Percentiles rank a stretch among this genome's conserved stretches.
Conservation (phyloP, 2,113 vertebrate species). For the Oncorhynchus clarkii region DNA sequence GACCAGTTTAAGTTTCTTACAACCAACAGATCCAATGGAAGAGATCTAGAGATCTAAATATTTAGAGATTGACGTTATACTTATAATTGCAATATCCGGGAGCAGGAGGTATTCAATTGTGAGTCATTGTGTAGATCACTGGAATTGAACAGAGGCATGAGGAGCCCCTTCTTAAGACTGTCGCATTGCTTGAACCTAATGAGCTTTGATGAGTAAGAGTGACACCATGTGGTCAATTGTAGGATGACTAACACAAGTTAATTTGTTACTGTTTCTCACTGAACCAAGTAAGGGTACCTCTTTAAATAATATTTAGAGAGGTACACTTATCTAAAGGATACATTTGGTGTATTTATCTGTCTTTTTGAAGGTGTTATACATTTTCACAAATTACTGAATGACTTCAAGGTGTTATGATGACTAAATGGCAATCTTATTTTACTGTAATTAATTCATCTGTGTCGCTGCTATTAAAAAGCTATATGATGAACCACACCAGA, state of each 20-base stretch:
- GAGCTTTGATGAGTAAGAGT: conserved; percentile 45
- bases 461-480: not conserved
- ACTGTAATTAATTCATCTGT: not conserved
- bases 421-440: not conserved
- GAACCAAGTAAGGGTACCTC: not conserved
- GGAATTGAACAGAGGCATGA: not conserved
- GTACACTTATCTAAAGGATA: too few species aligned
- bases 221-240: conserved; percentile 62
- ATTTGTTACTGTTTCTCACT: not conserved
- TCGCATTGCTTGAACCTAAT: not conserved
- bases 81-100: not conserved
- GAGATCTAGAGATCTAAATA: not conserved
- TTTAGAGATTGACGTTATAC: not conserved
- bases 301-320: not conserved
- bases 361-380: not conserved
- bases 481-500: not conserved
- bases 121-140: not conserved
- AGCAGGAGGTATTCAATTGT: not conserved
- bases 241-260: conserved; percentile 11
- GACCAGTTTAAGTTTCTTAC: not conserved
- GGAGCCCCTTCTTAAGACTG: not conserved
- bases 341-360: not conserved
- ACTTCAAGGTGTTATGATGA: not conserved
- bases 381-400: not conserved
- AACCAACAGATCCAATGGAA: not conserved